Evolutionary conservation across 2,888 invertebrate genomes (phyloP).

Genomic region (Cephus rjabovi): DNA sequence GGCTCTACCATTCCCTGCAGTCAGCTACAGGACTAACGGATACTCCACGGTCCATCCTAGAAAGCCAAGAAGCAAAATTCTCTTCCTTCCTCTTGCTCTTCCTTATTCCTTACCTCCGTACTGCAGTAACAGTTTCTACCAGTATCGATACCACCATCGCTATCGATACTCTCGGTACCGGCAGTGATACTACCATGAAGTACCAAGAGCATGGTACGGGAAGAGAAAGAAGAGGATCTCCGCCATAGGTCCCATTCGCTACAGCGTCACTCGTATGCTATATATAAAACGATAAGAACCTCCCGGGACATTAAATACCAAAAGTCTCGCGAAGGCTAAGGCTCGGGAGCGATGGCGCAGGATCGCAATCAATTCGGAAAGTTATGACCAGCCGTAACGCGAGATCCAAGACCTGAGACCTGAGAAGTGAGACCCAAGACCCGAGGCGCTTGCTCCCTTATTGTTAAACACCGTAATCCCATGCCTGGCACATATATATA

Average conservation of each 20-base stretch:
- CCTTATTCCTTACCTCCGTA: neutral
- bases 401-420: neutral
- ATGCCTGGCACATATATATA: constrained; percentile 3
- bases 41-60: neutral
- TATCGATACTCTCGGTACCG: neutral
- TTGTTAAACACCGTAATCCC: constrained; percentile 21
- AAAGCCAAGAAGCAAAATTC: neutral
- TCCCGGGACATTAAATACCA: neutral
- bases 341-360: neutral
- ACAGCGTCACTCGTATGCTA: neutral
- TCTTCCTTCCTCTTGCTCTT: neutral
- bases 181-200: neutral
- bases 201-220: neutral
- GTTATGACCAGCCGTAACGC: neutral
- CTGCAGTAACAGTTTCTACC: neutral
- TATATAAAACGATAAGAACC: neutral
- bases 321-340: neutral
- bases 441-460: constrained; percentile 14
- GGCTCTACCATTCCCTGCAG: neutral
- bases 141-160: neutral
- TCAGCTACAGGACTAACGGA: neutral
- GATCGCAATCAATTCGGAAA: neutral
- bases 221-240: neutral
- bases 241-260: neutral
- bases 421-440: neutral